These are phyloP conservation scores for Anthonomus grandis DNA, from an alignment of 1,140 invertebrate genomes.

Conservation along the genomic window DNA sequence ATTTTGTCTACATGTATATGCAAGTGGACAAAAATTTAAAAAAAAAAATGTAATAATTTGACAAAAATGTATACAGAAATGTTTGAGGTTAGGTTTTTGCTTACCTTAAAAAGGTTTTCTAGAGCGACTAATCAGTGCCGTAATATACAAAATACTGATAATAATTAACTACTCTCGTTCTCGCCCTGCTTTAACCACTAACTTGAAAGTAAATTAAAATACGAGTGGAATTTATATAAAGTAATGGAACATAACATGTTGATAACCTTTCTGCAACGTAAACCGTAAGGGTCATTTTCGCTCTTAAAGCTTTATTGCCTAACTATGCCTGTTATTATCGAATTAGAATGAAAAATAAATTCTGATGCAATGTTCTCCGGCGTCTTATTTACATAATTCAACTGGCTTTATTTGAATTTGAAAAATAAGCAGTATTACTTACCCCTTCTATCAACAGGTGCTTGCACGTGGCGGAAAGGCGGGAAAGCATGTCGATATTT, in stretches of 20 bases:
- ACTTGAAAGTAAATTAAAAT: no score
- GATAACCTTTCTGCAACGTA: neutral
- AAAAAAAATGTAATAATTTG: no score
- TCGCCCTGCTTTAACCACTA: no score
- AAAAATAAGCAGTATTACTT: slow-evolving; percentile 9
- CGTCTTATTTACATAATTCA: neutral
- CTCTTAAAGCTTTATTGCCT: neutral
- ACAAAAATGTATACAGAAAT: no score
- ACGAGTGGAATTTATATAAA: no score
- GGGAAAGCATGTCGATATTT: slow-evolving; percentile 33
- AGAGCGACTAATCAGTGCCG: no score
- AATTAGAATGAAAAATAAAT: neutral
- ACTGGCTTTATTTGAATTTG: slow-evolving; percentile 5
- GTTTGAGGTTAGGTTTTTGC: no score
- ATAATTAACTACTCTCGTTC: no score
- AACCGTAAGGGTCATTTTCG: slow-evolving; percentile 11
- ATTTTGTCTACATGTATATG: neutral
- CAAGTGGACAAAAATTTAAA: no score
- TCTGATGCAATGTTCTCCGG: neutral
- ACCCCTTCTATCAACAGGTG: slow-evolving; percentile 33
- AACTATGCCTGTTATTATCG: neutral
- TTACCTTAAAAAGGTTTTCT: no score
- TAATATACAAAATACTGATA: no score
- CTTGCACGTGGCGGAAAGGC: slow-evolving; percentile 22
- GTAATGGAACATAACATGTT: neutral